Evolutionary conservation across 2,797 vertebrate genomes (phyloP), one percentile per base, ranked within the genome.

Genomic region (Muscicapa comitata): DNA sequence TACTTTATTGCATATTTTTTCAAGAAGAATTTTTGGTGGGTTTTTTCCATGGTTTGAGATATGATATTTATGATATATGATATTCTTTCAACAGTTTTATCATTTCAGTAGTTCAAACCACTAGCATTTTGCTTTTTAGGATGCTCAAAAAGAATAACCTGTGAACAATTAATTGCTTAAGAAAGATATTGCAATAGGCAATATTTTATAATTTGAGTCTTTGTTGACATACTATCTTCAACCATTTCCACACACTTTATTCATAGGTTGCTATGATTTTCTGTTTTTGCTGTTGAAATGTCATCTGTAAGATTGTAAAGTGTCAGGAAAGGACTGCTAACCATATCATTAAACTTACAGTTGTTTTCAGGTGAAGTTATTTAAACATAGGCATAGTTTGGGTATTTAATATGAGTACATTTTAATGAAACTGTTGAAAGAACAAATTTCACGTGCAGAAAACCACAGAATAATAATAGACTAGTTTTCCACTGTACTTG

Each of bases 361-460:
- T 66, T 18, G 35, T 82, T 95, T 96, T 92, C 80, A 87, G 93
- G 84, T 87, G 28, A 91, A 92, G 71, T 85, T 95, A 74, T 51
- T 74, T 91, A 85, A 93, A 75, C 42, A 35, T 28, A 92, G 29
- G 37, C 43, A 48, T 62, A 77, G n/a, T 82, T 87, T 74, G 68
- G 18, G 16, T 91, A 65, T 95, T 95, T 92, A 75, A 63, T 88
- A 48, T 70, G 59, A 97, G 35, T 83, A 48, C 23, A 42, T 94
- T 91, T 93, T 92, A 95, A 91, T 95, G 72, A 57, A 93, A 77
- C 67, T 88, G 81, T 87, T 94, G 88, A 92, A 95, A 97, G 90
- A 93, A 89, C 68, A 83, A 83, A 94, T 93, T 94, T 95, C 72
- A 68, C 21, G 1, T 95, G 68, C 80, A 29, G 75, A 94, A 96